phyloP scores from a whole-genome alignment of 2,888 invertebrate genomes.

The Apomyelois bistriatella region DNA sequence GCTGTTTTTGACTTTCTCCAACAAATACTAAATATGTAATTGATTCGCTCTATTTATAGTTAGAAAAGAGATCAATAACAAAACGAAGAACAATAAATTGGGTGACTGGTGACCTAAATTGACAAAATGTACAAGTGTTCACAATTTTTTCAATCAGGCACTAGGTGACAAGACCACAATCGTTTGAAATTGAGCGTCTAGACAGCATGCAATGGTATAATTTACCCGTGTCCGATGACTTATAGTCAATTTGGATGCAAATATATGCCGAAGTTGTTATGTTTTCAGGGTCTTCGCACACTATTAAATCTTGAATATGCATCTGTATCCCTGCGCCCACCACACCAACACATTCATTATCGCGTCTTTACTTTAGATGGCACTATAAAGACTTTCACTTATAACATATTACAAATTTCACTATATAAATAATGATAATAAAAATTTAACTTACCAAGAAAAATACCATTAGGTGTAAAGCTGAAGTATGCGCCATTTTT shows the following conservation, averaged over 20 bases:
- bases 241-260: slow-evolving; percentile 10
- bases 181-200: slow-evolving; percentile 61
- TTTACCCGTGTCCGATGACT: slow-evolving; percentile 34
- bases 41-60: slow-evolving; percentile 7
- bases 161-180: slow-evolving; percentile 47
- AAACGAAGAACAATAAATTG: slow-evolving; percentile 32
- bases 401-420: too few species aligned
- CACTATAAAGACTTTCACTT: too few species aligned
- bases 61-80: slow-evolving; percentile 31
- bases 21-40: not conserved
- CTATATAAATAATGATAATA: slow-evolving; percentile 14
- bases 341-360: too few species aligned
- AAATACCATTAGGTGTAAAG: slow-evolving; percentile 33
- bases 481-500: slow-evolving; percentile 42
- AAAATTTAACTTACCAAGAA: slow-evolving; percentile 52
- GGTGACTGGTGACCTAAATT: slow-evolving; percentile 46
- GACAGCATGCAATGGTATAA: slow-evolving; percentile 52
- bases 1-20: too few species aligned
- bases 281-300: too few species aligned
- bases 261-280: not conserved
- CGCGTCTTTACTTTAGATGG: too few species aligned
- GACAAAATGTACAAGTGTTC: slow-evolving; percentile 34
- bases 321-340: too few species aligned
- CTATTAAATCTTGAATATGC: too few species aligned
- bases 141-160: slow-evolving; percentile 47